phyloP scores from a whole-genome alignment of 2,888 invertebrate species.

The Thumatha senex region DNA sequence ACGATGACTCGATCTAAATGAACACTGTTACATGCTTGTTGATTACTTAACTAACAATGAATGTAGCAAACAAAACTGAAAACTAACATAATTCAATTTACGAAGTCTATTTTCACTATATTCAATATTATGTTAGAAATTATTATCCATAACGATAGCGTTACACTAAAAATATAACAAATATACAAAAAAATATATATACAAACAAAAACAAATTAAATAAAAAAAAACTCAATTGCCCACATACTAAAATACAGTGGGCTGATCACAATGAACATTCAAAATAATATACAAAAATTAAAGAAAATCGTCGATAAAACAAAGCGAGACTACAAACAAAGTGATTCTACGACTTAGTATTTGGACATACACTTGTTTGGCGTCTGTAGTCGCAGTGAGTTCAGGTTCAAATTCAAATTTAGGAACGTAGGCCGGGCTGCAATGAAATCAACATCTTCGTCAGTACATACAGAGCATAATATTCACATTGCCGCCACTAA shows the following conservation, averaged over 20 bases:
- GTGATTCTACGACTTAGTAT: constrained; percentile 66
- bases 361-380: constrained; percentile 93
- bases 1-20: constrained; percentile 28
- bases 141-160: not conserved
- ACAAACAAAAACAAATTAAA: not conserved
- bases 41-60: constrained; percentile 40
- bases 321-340: constrained; percentile 64
- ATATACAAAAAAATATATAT: not conserved
- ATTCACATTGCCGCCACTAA: not conserved
- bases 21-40: constrained; percentile 49
- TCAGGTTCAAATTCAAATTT: constrained; percentile 97
- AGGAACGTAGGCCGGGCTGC: constrained; percentile 99
- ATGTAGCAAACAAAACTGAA: constrained; percentile 52
- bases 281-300: constrained; percentile 40
- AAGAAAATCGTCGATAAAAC: constrained; percentile 45
- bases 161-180: not conserved
- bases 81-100: constrained; percentile 30
- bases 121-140: constrained; percentile 9
- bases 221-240: not conserved
- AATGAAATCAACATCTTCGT: constrained; percentile 79
- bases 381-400: constrained; percentile 94
- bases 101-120: constrained; percentile 27
- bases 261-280: constrained; percentile 39
- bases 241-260: constrained; percentile 30
- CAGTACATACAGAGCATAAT: constrained; percentile 41